These are phyloP conservation scores for Indicator maculatus DNA, from an alignment of 2,113 vertebrate species.

Conservation along the genomic window DNA sequence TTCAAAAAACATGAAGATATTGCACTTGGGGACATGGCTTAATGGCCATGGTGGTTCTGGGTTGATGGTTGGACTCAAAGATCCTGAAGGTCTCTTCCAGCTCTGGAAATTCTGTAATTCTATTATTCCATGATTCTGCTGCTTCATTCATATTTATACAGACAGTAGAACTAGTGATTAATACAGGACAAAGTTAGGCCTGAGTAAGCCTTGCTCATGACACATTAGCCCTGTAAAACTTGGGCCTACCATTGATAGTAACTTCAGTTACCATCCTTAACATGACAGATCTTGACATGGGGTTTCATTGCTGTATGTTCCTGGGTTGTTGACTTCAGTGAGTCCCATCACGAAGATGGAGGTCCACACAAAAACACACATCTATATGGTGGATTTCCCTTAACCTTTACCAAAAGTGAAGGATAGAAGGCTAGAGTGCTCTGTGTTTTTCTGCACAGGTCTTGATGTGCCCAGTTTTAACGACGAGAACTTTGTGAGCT, in stretches of 20 bases:
- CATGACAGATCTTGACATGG: accelerated
- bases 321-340: not conserved
- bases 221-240: not conserved
- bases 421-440: not conserved
- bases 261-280: not conserved
- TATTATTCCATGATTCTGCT: not conserved
- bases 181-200: not conserved
- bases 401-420: not conserved
- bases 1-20: no score
- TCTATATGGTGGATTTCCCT: not conserved
- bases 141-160: not conserved
- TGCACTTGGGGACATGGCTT: no score
- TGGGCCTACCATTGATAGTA: not conserved
- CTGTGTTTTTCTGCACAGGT: not conserved
- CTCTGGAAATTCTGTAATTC: no score
- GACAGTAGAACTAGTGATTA: not conserved
- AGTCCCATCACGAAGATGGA: not conserved
- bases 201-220: not conserved
- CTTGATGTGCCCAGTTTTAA: not conserved
- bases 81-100: no score
- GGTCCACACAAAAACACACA: not conserved
- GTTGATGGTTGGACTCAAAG: no score
- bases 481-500: accelerated
- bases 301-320: not conserved
- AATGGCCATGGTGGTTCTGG: no score